Conservation (phyloP, 2,113 vertebrate species). For the Plestiodon gilberti region DNA sequence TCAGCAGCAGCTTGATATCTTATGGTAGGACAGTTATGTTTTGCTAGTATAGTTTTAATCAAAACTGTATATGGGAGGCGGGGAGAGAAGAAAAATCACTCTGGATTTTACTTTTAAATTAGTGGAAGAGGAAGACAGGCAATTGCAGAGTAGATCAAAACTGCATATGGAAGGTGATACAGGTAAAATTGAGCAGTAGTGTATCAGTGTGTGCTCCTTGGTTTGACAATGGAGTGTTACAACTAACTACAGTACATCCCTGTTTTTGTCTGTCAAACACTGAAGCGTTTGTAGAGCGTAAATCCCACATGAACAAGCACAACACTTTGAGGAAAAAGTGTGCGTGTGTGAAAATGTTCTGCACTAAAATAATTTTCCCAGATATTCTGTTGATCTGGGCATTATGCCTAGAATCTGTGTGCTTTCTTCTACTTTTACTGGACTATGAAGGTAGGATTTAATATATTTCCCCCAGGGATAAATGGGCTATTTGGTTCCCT, state of each 20-base stretch:
- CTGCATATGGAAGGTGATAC: too few relatives aligned
- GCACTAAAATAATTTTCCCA: slow-evolving; percentile 6
- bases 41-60: too few relatives aligned
- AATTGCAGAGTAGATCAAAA: not conserved
- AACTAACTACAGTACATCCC: too few relatives aligned
- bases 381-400: slow-evolving; percentile 30
- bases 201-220: too few relatives aligned
- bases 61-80: not conserved
- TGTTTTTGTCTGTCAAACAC: too few relatives aligned
- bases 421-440: not conserved
- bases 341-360: not conserved
- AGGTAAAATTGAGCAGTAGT: too few relatives aligned
- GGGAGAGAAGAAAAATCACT: not conserved
- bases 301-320: too few relatives aligned
- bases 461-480: not conserved
- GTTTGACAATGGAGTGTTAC: too few relatives aligned
- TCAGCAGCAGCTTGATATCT: too few relatives aligned
- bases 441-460: not conserved
- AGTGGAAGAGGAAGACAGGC: not conserved
- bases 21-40: too few relatives aligned
- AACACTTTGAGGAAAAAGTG: not conserved
- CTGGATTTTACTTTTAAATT: not conserved
- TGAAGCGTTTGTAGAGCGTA: too few relatives aligned
- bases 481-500: not conserved
- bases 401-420: slow-evolving; percentile 14